Base-by-base conservation (phyloP, 2,797 vertebrate species). In the Peromyscus eremicus region DNA sequence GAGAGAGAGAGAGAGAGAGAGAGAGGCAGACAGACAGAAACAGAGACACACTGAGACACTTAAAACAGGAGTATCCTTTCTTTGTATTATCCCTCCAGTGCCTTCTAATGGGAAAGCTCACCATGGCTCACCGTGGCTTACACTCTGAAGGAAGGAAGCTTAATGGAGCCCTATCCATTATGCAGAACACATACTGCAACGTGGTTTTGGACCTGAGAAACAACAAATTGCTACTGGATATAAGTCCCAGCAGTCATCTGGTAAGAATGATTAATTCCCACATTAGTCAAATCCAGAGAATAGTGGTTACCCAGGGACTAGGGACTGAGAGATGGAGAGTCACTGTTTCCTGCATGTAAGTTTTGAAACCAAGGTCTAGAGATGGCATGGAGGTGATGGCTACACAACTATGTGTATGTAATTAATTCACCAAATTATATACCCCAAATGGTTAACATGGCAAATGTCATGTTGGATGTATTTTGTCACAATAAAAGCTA, bases 331-430 rank as follows among this genome's bases (percentile, higher is more conserved):
- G 70, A 57, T 1, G 4, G 10, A 49, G 75, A 40, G 43, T 71
- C 55, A 49, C 3, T 32, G 4, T 29, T 86, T 46, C 75, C 34
- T 66, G 43, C 71, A 27, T 62, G 14, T 6, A n/a, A 29, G 60
- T 5, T 83, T 87, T 96, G 34, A n/a, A 88, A 91, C 10, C 27
- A 80, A 68, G 57, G 49, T 75, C 37, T 88, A n/a, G 83, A 71
- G 55, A 37, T 55, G 21, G 52, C 64, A 34, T 9, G 9, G 32
- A 23, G n/a, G 14, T 23, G 1, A 68, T 14, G 40, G 71, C 2
- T 85, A 40, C 12, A n/a, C 49, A 84, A 16, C 19, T 52, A 11
- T 1, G 6, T 83, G 49, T 62, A 34, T 19, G 14, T 60, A 40
- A 40, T 76, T 84, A 55, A 52, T 80, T 34, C 76, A 46, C 40